Base-by-base conservation (phyloP, 2,113 vertebrate genomes). In the Sprattus sprattus region DNA sequence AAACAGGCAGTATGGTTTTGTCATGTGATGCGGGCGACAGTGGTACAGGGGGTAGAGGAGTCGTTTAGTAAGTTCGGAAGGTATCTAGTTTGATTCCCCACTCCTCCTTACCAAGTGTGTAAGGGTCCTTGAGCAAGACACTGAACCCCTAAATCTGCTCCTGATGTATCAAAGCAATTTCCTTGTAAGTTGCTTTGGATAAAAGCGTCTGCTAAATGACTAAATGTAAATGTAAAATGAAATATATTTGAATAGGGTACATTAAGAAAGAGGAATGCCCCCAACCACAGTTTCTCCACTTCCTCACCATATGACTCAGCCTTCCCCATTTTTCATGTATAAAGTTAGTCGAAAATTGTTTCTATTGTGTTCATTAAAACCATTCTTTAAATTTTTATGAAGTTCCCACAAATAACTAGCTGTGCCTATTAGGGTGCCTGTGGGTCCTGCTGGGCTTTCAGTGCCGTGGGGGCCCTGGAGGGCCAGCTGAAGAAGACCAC, bases 391-490 rank as follows among this genome's bases (percentile, higher is more conserved):
- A 54, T 57, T 1, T 6, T 6, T 57, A 22, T 57, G 50, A 54
- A 54, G 16, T 13, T 54, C 13, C 50, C 50, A 18, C 54, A 20
- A 22, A 28, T 67, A 10, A 28, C 60, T 39, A 45, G 2, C 44
- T 44, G 22, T 44, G 87, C 3, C 44, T 87, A 0, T 16, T 50
- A 96, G 96, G 94, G 95, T 2, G 6, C 87, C 0, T 96, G 96
- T 85, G 95, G 95, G 18, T 94, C 95, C 3, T 96, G 95, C 86
- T 96, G 95, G 95, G 95, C 96, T 3, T 96, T 96, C 88, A 96
- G 95, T 60, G 91, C 93, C 7, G 94, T 82, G 0, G 96, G 95
- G 39, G 93, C 96, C 50, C 89, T 96, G 78, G 96, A 96, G 89
- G 95, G 95, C 25, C 96, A 95, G 91, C 82, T 94, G 18, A 95